Evolutionary conservation across 1,140 invertebrate species (phyloP).

Genomic region (Helicoverpa zea): DNA sequence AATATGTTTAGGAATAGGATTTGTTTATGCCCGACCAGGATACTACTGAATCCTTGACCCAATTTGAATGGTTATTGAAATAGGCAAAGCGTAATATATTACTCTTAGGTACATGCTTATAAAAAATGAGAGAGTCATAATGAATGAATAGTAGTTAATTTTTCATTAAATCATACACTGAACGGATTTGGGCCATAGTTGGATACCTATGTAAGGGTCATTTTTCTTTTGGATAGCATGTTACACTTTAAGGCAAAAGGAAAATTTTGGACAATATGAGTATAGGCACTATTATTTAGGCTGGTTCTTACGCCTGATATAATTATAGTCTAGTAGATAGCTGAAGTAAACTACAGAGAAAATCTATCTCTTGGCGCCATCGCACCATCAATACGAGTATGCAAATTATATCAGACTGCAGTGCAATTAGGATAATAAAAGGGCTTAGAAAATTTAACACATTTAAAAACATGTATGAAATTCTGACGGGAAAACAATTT

Average conservation of each 20-base stretch:
- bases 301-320: too few relatives aligned
- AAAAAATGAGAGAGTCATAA: too few relatives aligned
- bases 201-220: too few relatives aligned
- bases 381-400: not conserved
- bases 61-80: not conserved
- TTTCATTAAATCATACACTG: too few relatives aligned
- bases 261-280: too few relatives aligned
- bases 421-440: not conserved
- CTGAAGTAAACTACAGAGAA: not conserved
- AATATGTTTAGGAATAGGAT: not conserved
- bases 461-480: not conserved
- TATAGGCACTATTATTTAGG: too few relatives aligned
- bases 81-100: not conserved
- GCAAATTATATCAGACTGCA: slow-evolving; percentile 20
- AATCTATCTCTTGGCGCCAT: slow-evolving; percentile 11
- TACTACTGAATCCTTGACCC: not conserved
- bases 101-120: not conserved
- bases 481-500: too few relatives aligned
- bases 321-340: not conserved
- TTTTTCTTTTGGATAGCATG: too few relatives aligned
- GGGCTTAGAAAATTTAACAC: not conserved
- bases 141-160: too few relatives aligned
- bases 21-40: not conserved
- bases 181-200: too few relatives aligned
- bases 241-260: too few relatives aligned